phyloP scores from a whole-genome alignment of 2,797 vertebrate genomes.

The Poecile montanus region DNA sequence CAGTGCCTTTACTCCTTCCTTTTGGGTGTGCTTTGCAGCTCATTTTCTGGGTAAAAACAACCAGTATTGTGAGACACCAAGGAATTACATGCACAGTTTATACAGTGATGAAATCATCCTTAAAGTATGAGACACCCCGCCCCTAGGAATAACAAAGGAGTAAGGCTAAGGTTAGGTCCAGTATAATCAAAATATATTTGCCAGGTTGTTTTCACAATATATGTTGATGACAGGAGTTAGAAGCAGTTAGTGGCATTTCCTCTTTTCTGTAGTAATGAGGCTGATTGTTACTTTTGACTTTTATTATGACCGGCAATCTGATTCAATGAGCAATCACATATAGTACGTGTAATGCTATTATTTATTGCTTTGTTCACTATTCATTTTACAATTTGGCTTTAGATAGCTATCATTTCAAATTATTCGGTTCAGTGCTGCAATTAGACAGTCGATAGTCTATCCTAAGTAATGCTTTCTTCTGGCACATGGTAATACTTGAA shows the following conservation, averaged over 20 bases:
- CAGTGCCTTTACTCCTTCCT: neutral
- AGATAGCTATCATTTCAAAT: slow-evolving; percentile 44
- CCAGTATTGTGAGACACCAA: neutral
- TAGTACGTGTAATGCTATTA: slow-evolving; percentile 17
- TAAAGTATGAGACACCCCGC: neutral
- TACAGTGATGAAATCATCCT: neutral
- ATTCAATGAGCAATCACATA: slow-evolving; percentile 43
- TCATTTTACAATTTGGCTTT: slow-evolving; percentile 38
- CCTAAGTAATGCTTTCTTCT: slow-evolving; percentile 39
- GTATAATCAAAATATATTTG: slow-evolving; percentile 4
- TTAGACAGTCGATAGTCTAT: neutral
- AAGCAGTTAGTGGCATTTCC: neutral
- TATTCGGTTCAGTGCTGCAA: slow-evolving; percentile 21
- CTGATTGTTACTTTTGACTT: slow-evolving; percentile 29
- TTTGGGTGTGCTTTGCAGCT: neutral
- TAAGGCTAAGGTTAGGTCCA: neutral
- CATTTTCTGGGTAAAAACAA: neutral
- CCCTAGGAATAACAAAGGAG: neutral
- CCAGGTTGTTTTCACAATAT: neutral
- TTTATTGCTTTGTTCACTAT: slow-evolving; percentile 43
- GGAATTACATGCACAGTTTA: neutral
- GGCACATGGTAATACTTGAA: neutral
- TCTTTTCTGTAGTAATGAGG: slow-evolving; percentile 16
- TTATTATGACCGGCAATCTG: slow-evolving; percentile 1
- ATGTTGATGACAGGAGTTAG: neutral